Evolutionary conservation across 2,888 invertebrate genomes (phyloP).

Genomic region (Melieria picta): DNA sequence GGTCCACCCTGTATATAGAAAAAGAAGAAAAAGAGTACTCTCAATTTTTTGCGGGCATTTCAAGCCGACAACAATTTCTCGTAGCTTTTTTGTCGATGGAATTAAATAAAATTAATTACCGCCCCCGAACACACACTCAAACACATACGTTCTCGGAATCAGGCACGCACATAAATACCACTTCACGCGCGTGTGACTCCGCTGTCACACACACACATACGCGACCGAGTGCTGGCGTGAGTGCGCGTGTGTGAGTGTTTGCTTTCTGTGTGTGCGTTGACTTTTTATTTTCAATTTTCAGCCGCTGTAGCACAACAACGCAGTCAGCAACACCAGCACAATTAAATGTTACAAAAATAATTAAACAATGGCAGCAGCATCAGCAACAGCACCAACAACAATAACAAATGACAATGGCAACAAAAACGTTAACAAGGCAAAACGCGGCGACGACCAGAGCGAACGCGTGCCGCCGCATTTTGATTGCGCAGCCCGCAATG

Average conservation of each 20-base stretch:
- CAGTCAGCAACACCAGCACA: not conserved
- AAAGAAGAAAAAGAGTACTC: too few relatives aligned
- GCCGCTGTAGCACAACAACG: not conserved
- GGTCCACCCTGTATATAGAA: too few relatives aligned
- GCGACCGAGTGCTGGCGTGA: not conserved
- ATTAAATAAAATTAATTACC: conserved; percentile 7
- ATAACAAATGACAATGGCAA: not conserved
- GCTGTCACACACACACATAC: not conserved
- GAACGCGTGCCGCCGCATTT: not conserved
- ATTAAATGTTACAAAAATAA: conserved; percentile 4
- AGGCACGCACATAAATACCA: not conserved
- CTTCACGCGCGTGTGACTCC: not conserved
- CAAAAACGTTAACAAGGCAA: too few relatives aligned
- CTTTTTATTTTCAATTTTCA: conserved; percentile 7
- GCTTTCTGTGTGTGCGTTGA: not conserved
- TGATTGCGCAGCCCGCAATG: not conserved
- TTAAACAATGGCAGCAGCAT: not conserved
- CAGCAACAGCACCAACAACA: not conserved
- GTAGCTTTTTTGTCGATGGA: not conserved
- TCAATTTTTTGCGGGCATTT: too few relatives aligned
- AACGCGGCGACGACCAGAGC: too few relatives aligned
- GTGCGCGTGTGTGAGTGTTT: not conserved
- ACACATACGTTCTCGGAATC: not conserved
- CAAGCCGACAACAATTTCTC: too few relatives aligned
- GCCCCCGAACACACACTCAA: not conserved